A percentile compares a stretch with the other conserved stretches of the same genome.
phyloP scores from a whole-genome alignment of 2,113 vertebrate genomes.

The Pelusios castaneus region DNA sequence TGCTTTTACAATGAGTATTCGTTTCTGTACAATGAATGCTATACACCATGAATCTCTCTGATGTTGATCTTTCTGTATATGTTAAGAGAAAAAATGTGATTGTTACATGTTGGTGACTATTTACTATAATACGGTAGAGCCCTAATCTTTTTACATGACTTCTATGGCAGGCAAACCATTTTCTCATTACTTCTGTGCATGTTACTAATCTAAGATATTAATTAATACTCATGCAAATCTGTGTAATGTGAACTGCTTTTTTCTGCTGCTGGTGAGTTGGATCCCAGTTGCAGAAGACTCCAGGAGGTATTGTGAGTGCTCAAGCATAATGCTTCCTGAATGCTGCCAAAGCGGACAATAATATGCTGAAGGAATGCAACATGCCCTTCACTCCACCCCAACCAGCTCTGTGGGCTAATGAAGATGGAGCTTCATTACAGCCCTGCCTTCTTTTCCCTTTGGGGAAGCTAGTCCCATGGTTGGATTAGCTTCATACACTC shows the following conservation, averaged over 20 bases:
- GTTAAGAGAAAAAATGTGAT: not conserved
- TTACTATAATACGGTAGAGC: not conserved
- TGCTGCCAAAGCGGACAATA: not conserved
- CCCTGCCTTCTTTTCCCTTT: not conserved
- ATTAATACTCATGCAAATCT: rapidly evolving
- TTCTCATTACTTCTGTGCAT: not conserved
- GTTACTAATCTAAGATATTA: not conserved
- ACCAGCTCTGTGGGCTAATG: too few relatives aligned
- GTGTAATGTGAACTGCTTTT: not conserved
- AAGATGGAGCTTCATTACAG: not conserved
- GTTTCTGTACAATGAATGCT: not conserved
- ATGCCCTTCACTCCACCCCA: not conserved
- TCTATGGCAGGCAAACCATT: not conserved
- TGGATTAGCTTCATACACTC: not conserved
- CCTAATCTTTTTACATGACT: rapidly evolving
- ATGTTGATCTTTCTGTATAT: not conserved
- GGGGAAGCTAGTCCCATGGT: not conserved
- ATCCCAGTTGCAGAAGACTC: not conserved
- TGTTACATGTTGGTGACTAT: not conserved
- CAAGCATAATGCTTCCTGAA: not conserved
- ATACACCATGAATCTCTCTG: not conserved
- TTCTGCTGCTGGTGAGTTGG: not conserved
- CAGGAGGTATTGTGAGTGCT: rapidly evolving
- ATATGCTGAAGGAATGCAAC: not conserved
- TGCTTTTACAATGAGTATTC: not conserved